Evolutionary conservation across 2,797 vertebrate genomes (phyloP).

Genomic region (Sandelia bainsii): DNA sequence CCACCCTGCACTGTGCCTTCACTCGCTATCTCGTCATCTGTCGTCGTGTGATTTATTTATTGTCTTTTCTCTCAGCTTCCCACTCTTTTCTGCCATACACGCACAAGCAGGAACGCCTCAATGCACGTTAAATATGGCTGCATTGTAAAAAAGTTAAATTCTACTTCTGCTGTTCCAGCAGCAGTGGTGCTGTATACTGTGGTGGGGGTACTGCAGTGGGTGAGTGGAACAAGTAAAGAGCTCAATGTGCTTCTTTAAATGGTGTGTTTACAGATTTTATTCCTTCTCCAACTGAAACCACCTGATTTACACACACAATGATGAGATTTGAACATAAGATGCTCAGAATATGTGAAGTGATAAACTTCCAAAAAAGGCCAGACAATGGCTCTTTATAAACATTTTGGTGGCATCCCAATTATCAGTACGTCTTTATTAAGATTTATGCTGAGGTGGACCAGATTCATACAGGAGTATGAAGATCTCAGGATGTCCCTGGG

Average conservation of each 20-base stretch:
- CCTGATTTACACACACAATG: not conserved
- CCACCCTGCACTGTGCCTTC: conserved; percentile 10
- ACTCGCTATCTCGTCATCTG: conserved; percentile 38
- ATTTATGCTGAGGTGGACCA: too few relatives aligned
- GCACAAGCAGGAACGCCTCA: conserved; percentile 19
- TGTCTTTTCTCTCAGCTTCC: conserved; percentile 39
- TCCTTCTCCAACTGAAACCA: too few relatives aligned
- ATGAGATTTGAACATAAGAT: too few relatives aligned
- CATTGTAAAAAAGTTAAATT: conserved; percentile 41
- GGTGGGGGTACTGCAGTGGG: not conserved
- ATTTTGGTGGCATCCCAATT: too few relatives aligned
- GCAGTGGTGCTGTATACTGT: not conserved
- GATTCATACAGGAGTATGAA: too few relatives aligned
- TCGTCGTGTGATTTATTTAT: conserved; percentile 56
- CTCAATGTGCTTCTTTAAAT: conserved; percentile 1
- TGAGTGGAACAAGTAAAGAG: conserved; percentile 1
- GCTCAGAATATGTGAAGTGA: too few relatives aligned
- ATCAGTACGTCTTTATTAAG: too few relatives aligned
- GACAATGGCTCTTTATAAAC: too few relatives aligned
- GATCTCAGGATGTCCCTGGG: too few relatives aligned
- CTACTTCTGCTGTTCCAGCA: conserved; percentile 6
- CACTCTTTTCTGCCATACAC: conserved; percentile 22
- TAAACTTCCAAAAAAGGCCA: too few relatives aligned
- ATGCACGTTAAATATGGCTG: conserved; percentile 42
- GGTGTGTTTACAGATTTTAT: not conserved